phyloP scores from a whole-genome alignment of 1,140 invertebrate genomes.

The Pseudomyrmex flavicornis region DNA sequence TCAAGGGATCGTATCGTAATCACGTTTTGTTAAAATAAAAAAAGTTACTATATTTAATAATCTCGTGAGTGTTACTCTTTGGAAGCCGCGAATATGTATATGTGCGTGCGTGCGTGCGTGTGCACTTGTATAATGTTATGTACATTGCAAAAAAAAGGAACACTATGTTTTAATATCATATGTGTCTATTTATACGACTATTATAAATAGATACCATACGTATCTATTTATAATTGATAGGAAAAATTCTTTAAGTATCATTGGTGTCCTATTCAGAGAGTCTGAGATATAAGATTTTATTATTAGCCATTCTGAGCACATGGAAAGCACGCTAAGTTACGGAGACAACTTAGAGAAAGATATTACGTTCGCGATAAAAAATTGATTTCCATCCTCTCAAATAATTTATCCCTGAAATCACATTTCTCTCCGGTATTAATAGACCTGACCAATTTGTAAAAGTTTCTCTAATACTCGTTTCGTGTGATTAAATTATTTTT shows the following conservation, averaged over 20 bases:
- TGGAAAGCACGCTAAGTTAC: neutral
- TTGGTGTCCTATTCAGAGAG: slow-evolving; percentile 60
- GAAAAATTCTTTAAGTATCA: slow-evolving; percentile 42
- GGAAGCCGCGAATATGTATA: too few species aligned
- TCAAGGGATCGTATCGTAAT: too few species aligned
- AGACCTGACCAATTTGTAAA: slow-evolving; percentile 38
- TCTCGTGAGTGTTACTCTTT: too few species aligned
- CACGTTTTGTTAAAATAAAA: too few species aligned
- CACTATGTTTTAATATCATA: slow-evolving; percentile 72
- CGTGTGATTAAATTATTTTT: slow-evolving; percentile 72
- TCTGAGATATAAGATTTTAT: slow-evolving; percentile 50
- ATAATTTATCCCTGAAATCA: slow-evolving; percentile 50
- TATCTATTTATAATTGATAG: slow-evolving; percentile 74
- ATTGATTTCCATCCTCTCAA: slow-evolving; percentile 47
- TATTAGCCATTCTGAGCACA: slow-evolving; percentile 44
- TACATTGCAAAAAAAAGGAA: slow-evolving; percentile 71
- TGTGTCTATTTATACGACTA: slow-evolving; percentile 72
- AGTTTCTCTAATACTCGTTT: slow-evolving; percentile 54
- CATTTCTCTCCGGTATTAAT: slow-evolving; percentile 53
- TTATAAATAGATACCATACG: slow-evolving; percentile 58
- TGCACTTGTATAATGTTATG: slow-evolving; percentile 74
- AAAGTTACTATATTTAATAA: too few species aligned
- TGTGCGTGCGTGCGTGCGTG: too few species aligned
- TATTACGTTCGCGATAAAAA: slow-evolving; percentile 62
- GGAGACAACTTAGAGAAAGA: slow-evolving; percentile 45